Evolutionary conservation across 64 coral and sea anemone genomes (phyloP).

Genomic region (Actinia tenebrosa): DNA sequence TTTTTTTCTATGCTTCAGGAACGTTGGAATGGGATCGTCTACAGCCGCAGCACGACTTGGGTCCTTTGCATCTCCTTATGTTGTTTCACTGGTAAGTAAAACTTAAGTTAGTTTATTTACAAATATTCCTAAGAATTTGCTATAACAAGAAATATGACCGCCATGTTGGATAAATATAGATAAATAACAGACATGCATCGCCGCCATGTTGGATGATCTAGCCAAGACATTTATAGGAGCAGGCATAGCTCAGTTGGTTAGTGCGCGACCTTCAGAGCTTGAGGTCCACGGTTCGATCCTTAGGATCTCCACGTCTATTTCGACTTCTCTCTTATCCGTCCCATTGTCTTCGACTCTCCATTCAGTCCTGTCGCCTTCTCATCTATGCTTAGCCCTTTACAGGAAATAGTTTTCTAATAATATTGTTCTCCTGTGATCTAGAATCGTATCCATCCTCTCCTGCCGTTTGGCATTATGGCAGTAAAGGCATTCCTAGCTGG

Average conservation of each 20-base stretch:
- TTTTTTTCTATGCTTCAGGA: constrained; percentile 19
- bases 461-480: constrained; percentile 70
- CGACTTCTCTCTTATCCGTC: no score
- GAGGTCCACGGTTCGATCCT: no score
- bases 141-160: no score
- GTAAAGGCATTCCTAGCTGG: constrained; percentile 32
- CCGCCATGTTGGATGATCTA: no score
- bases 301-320: no score
- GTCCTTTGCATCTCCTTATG: constrained; percentile 56
- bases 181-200: no score
- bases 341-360: no score
- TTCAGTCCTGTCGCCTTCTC: neutral
- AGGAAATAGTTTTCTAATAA: neutral
- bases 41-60: constrained; percentile 58
- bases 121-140: no score
- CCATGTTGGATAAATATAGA: no score
- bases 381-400: neutral
- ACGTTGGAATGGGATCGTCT: constrained; percentile 67
- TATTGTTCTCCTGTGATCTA: neutral
- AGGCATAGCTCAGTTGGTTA: no score
- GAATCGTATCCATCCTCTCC: constrained; percentile 32
- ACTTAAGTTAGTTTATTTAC: neutral
- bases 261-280: no score
- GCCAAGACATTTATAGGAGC: no score
- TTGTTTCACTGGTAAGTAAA: constrained; percentile 51